Base-by-base conservation (phyloP, 2,888 invertebrate species). In the Hirtodrosophila histrioides region DNA sequence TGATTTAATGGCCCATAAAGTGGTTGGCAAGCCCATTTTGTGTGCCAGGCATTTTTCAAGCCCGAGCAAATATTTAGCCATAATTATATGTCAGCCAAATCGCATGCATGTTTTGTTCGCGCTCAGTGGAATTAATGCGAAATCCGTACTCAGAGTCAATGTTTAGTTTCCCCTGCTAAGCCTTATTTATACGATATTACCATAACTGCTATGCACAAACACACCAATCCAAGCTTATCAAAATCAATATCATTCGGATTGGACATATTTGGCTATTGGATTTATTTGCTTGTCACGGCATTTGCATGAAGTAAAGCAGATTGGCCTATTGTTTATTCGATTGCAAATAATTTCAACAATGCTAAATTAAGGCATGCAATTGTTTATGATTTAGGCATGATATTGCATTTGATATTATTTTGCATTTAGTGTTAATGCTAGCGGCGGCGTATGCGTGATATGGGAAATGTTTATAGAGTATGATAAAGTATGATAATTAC, bases 1-100 rank as follows among this genome's bases (percentile, higher is more conserved):
- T 75, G 68, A 78, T 79, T 79, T 81, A 81, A 79, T 79, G 81
- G 63, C 65, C 48, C 78, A 69, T 75, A 69, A 78, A 81, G 72
- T 62, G 68, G 55, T 53, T 64, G 69, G 50, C 76, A 51, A 61
- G 58, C 63, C 64, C 65, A 70, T 75, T 75, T 53, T 61, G 39
- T 66, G 48, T 49, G 56, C 23, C 35, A 36, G 43, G 44, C 55
- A 48, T 45, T 55, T 53, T 48, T 55, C 41, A 17, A 51, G 41
- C 60, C 44, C 57, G 37, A 55, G 66, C 57, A 76, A 76, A 76
- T 78, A 76, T 78, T 78, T 67, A 36, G 61, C 40, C 58, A 53
- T 66, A 75, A 78, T 75, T 78, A 75, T 71, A 43, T 71, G 61
- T 54, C 23, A 31, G 24, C 31, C 60, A 54, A 54, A 58, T 57